A percentile compares a stretch with the other conserved stretches of the same genome.
Conservation (phyloP, 2,797 vertebrate genomes). For the Argya squamiceps region DNA sequence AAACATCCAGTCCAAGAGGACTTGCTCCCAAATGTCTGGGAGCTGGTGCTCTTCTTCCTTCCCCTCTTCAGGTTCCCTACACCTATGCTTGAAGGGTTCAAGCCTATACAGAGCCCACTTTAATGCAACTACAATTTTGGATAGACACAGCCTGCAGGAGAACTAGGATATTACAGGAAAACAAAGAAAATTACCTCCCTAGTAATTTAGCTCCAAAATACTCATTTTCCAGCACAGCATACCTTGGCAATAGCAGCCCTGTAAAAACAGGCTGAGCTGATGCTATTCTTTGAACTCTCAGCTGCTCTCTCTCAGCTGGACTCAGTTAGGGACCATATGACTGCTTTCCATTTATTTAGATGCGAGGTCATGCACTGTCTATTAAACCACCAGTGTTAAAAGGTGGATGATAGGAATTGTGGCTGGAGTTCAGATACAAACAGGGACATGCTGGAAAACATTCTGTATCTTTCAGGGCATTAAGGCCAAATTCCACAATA, state of each 20-base stretch:
- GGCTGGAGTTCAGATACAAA: background rate
- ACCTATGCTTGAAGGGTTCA: background rate
- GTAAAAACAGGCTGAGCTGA: conserved; percentile 11
- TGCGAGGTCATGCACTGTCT: background rate
- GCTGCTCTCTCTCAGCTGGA: conserved; percentile 44
- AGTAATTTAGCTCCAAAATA: conserved; percentile 20
- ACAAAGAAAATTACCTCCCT: background rate
- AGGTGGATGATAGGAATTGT: background rate
- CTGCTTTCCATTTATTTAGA: conserved; percentile 20
- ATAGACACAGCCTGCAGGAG: background rate
- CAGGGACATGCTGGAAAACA: background rate
- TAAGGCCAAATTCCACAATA: background rate
- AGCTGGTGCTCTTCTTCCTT: background rate
- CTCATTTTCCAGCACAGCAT: conserved; percentile 37
- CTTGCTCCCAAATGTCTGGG: background rate
- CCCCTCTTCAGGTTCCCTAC: background rate
- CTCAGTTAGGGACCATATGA: conserved; percentile 39
- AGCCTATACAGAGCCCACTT: background rate
- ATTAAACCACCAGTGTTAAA: conserved; percentile 13
- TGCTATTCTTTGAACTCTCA: conserved; percentile 51
- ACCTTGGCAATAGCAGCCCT: conserved; percentile 39
- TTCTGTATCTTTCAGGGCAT: background rate
- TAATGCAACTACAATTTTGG: background rate
- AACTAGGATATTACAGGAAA: background rate
- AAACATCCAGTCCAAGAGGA: background rate